Conservation (phyloP, 2,113 vertebrate species). For the Malurus melanocephalus region DNA sequence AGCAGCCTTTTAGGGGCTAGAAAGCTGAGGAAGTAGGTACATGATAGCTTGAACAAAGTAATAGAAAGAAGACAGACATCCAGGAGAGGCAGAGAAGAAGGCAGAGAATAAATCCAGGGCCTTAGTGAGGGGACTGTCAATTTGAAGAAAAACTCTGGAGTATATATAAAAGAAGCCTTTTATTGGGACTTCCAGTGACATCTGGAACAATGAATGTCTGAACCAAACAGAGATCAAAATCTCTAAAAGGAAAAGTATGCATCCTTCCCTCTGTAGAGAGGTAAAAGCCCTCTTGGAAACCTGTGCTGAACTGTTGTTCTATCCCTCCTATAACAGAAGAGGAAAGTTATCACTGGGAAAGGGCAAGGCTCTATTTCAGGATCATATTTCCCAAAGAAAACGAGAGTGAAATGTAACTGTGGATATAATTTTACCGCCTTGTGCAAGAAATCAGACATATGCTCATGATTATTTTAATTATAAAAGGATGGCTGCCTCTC, state of each 20-base stretch:
- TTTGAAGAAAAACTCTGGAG: neutral
- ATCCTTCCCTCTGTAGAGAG: neutral
- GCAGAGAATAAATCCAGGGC: conserved; percentile 5
- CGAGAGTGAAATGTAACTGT: conserved; percentile 1
- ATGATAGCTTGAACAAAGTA: neutral
- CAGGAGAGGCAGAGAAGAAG: neutral
- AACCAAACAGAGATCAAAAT: conserved; percentile 5
- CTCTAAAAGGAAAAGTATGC: neutral
- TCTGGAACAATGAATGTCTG: neutral
- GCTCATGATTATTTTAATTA: conserved; percentile 46
- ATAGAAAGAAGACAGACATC: neutral
- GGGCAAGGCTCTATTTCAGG: conserved; percentile 27
- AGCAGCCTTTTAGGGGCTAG: neutral
- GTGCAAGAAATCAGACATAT: conserved; percentile 26
- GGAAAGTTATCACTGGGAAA: conserved; percentile 13
- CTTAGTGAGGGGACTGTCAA: neutral
- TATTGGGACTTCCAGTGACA: neutral
- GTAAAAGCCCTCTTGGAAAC: conserved; percentile 11
- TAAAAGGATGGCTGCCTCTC: conserved; percentile 4
- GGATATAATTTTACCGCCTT: conserved; percentile 27
- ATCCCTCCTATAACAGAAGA: neutral
- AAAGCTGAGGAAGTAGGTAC: neutral
- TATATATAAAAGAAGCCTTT: neutral
- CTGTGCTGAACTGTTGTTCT: neutral
- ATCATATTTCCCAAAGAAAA: conserved; percentile 33